A percentile compares a stretch with the other conserved stretches of the same genome.
These are phyloP conservation scores for Pluvialis apricaria DNA, from an alignment of 2,113 vertebrate species.

Conservation along the genomic window DNA sequence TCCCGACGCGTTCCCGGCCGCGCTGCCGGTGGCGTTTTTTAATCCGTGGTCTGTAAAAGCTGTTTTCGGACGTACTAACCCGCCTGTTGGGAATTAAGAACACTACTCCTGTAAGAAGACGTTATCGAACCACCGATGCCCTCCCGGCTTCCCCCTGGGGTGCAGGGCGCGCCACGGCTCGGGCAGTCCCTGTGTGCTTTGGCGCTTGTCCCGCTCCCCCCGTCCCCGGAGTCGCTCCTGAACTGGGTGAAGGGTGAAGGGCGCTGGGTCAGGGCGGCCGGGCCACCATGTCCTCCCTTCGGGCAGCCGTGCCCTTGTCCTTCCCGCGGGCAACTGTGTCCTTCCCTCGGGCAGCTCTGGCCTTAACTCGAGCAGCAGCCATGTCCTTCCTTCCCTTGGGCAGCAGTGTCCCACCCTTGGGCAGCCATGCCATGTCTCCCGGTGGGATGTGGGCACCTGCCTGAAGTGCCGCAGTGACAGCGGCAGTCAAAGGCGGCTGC, in stretches of 20 bases:
- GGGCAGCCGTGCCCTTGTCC: not conserved
- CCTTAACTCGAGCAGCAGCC: not conserved
- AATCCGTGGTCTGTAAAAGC: not conserved
- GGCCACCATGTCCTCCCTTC: no score
- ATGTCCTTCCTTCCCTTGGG: no score
- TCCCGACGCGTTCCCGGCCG: not conserved
- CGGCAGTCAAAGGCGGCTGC: not conserved
- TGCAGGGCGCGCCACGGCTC: no score
- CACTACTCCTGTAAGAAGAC: no score
- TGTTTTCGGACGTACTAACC: not conserved
- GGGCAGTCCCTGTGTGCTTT: not conserved
- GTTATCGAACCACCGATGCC: no score
- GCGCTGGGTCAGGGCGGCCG: not conserved
- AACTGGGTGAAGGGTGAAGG: not conserved
- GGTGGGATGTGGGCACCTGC: not conserved
- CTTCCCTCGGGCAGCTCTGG: no score
- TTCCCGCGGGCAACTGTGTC: not conserved
- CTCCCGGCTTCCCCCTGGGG: not conserved
- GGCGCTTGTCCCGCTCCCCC: not conserved
- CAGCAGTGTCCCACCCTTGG: not conserved
- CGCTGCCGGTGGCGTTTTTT: no score
- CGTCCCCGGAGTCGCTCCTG: not conserved
- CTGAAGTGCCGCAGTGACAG: not conserved
- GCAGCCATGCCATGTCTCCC: not conserved
- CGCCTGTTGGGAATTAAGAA: no score